These are phyloP conservation scores for Tigriopus californicus DNA, from an alignment of 2,888 invertebrate species.

Conservation along the genomic window DNA sequence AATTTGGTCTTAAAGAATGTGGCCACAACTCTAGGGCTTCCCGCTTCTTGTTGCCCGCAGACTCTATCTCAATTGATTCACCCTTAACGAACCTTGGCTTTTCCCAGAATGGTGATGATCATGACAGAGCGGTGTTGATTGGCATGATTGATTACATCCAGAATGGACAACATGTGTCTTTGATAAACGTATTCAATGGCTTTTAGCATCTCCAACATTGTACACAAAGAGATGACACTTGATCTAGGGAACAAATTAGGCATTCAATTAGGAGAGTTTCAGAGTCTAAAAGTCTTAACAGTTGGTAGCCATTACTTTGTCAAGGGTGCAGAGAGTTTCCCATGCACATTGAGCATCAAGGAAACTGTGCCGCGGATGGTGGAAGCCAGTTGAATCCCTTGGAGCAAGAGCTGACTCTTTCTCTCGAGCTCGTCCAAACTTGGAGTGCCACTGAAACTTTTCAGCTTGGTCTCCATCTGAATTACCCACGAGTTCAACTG, in stretches of 20 bases:
- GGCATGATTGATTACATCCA: conserved; percentile 52
- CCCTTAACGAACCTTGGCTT: conserved; percentile 44
- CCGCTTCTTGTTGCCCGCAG: too few species aligned
- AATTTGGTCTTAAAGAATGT: neutral
- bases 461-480: conserved; percentile 35
- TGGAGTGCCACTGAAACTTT: neutral
- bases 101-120: conserved; percentile 43
- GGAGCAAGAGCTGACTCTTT: neutral
- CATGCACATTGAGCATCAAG: conserved; percentile 45
- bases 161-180: conserved; percentile 45
- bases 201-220: conserved; percentile 60
- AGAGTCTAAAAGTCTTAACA: neutral
- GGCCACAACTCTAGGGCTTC: too few species aligned
- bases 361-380: conserved; percentile 22
- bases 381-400: conserved; percentile 16
- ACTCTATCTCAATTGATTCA: too few species aligned
- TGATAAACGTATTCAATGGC: conserved; percentile 49
- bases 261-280: neutral
- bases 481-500: conserved; percentile 35
- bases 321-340: conserved; percentile 51
- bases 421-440: conserved; percentile 6
- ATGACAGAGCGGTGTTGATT: conserved; percentile 60
- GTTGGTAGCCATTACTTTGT: conserved; percentile 32
- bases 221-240: conserved; percentile 52
- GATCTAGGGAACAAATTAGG: conserved; percentile 24